Evolutionary conservation across 1,140 invertebrate species (phyloP).

Genomic region (Drosophila suzukii): DNA sequence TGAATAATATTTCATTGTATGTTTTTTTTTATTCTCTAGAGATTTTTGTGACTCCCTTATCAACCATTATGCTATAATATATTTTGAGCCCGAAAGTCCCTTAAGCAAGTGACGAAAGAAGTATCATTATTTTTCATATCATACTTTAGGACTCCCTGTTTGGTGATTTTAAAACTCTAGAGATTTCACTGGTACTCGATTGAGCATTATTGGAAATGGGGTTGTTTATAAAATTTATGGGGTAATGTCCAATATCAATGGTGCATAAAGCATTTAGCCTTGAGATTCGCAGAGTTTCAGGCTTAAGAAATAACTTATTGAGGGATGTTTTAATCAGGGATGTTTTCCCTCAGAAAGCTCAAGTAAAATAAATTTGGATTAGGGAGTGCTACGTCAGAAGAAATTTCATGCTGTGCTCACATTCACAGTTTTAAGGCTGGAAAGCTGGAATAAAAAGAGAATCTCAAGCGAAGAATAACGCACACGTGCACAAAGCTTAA

Average conservation of each 20-base stretch:
- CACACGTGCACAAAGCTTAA: constrained; percentile 43
- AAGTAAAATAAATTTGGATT: neutral
- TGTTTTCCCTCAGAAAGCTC: neutral
- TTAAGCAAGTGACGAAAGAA: neutral
- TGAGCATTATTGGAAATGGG: neutral
- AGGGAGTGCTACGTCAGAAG: neutral
- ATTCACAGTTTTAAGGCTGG: neutral
- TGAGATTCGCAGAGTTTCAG: neutral
- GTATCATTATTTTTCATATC: neutral
- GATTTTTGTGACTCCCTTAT: no score
- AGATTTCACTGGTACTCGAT: neutral
- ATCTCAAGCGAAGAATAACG: constrained; percentile 7
- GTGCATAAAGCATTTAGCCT: neutral
- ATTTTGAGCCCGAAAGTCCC: neutral
- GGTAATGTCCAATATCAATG: neutral
- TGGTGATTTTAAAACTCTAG: neutral
- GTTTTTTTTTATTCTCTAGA: no score
- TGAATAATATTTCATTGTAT: no score
- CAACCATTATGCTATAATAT: no score
- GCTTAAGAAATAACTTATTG: neutral
- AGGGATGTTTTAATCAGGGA: neutral
- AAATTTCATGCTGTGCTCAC: neutral
- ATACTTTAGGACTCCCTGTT: neutral
- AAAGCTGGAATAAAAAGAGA: neutral
- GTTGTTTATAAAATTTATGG: neutral